A percentile compares a stretch with the other conserved stretches of the same genome.
Evolutionary conservation across 2,113 vertebrate species (phyloP).

Genomic region (Lutjanus erythropterus): DNA sequence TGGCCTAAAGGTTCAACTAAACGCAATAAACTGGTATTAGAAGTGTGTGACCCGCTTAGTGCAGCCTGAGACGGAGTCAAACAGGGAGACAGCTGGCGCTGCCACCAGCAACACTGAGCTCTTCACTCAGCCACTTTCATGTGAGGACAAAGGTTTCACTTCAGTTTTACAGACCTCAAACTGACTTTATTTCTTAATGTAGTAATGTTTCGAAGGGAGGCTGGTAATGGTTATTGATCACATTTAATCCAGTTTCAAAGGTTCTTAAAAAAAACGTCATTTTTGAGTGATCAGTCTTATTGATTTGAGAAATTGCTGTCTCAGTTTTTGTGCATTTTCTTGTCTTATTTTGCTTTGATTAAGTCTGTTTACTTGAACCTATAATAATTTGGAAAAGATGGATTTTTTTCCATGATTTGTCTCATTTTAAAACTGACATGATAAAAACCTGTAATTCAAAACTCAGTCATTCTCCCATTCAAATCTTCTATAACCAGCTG

Average conservation of each 20-base stretch:
- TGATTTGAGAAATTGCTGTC: neutral
- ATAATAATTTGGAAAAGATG: neutral
- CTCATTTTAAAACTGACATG: neutral
- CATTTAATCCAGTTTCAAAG: conserved; percentile 1
- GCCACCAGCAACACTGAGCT: neutral
- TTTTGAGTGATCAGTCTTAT: neutral
- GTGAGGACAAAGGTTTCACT: neutral
- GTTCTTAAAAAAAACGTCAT: neutral
- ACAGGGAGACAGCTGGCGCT: neutral
- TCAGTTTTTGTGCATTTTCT: neutral
- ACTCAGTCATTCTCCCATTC: neutral
- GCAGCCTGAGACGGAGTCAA: conserved; percentile 26
- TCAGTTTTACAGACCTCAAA: neutral
- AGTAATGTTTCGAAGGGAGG: neutral
- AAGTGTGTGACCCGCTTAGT: conserved; percentile 28
- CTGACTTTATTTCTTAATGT: neutral
- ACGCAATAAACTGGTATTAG: conserved; percentile 66
- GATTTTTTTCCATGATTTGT: neutral
- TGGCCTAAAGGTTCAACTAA: conserved; percentile 42
- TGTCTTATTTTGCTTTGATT: neutral
- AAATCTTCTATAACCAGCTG: neutral
- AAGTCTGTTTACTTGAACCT: too few relatives aligned
- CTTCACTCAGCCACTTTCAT: neutral
- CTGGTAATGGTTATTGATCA: neutral
- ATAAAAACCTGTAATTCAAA: neutral